A percentile compares a stretch with the other conserved stretches of the same genome.
Conservation (phyloP, 2,113 vertebrate species). For the Eclectus roratus region DNA sequence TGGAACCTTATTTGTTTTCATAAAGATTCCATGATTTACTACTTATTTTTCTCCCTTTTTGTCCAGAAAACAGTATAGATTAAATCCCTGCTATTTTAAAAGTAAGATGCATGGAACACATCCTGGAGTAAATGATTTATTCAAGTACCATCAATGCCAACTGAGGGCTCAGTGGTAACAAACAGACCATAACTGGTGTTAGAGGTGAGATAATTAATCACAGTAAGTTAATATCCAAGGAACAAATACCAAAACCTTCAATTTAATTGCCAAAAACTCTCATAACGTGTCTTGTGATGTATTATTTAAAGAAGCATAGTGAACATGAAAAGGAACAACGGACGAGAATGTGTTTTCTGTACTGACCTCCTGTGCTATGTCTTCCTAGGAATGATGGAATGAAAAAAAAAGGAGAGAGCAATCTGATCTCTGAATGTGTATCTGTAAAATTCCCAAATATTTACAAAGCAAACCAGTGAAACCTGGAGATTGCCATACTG, state of each 20-base stretch:
- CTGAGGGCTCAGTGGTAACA: background rate
- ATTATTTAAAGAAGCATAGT: constrained; percentile 36
- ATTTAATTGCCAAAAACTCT: constrained; percentile 24
- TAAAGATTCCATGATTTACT: background rate
- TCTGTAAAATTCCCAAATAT: constrained; percentile 17
- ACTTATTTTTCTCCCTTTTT: background rate
- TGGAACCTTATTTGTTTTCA: background rate
- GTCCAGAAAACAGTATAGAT: background rate
- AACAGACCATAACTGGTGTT: background rate
- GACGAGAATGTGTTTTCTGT: background rate
- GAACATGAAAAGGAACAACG: background rate
- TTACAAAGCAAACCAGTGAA: constrained; percentile 34
- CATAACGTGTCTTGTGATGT: background rate
- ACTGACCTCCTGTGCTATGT: background rate
- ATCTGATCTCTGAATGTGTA: background rate
- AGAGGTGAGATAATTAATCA: constrained; percentile 15
- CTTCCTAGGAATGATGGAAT: background rate
- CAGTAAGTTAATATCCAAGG: background rate
- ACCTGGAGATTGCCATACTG: background rate
- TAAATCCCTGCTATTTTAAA: constrained; percentile 22
- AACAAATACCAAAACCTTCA: background rate
- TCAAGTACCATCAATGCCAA: background rate
- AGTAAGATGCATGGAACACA: background rate
- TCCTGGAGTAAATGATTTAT: constrained; percentile 18
- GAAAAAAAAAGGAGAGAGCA: background rate